These are phyloP conservation scores for Iphiclides podalirius DNA, from an alignment of 2,888 invertebrate species.

Conservation along the genomic window DNA sequence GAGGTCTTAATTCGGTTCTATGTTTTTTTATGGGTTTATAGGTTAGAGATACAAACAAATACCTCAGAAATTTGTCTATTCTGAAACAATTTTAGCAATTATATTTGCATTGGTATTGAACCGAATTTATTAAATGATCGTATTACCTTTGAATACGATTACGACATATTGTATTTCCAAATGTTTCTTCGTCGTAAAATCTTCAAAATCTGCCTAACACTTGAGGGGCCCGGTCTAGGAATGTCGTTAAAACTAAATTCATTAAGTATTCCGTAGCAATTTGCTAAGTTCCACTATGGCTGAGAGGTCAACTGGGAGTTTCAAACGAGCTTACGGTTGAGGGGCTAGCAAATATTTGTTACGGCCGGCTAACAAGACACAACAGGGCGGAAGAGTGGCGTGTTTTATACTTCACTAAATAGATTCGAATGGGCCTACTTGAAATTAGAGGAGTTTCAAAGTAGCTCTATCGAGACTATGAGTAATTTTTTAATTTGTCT, in stretches of 20 bases:
- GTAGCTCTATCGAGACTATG: too few species aligned
- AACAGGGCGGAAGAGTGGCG: background rate
- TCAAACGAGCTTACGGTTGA: constrained; percentile 46
- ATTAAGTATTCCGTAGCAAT: constrained; percentile 52
- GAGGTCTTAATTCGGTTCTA: too few species aligned
- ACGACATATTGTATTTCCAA: too few species aligned
- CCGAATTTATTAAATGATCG: too few species aligned
- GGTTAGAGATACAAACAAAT: too few species aligned
- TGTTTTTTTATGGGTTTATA: too few species aligned
- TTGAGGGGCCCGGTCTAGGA: constrained; percentile 3
- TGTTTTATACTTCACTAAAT: background rate
- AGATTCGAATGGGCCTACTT: background rate
- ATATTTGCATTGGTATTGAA: too few species aligned
- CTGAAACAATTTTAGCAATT: too few species aligned
- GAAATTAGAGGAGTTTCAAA: too few species aligned
- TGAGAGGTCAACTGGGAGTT: constrained; percentile 43
- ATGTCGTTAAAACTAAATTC: constrained; percentile 38
- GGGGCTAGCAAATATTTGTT: constrained; percentile 43
- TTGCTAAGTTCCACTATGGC: constrained; percentile 29
- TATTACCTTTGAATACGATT: too few species aligned
- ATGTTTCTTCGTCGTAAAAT: background rate
- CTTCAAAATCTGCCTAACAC: background rate
- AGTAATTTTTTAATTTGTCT: too few species aligned
- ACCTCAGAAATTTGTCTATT: too few species aligned
- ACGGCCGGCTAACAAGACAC: constrained; percentile 30